phyloP scores from a whole-genome alignment of 64 coral and sea anemone species.

The Platygyra sinensis region DNA sequence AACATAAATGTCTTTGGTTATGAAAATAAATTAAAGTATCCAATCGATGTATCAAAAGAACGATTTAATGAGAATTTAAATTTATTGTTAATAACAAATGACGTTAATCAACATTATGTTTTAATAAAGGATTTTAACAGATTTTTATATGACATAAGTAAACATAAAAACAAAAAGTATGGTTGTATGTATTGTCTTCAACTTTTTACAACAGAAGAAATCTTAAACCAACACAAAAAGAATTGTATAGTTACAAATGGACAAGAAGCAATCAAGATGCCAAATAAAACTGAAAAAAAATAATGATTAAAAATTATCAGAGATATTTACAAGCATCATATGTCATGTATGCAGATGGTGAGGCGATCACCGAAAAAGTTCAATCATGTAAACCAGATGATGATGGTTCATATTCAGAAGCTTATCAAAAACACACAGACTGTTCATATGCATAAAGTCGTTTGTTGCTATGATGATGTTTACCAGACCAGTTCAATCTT shows the following conservation, averaged over 20 bases:
- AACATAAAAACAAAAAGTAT: background rate
- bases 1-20: no score
- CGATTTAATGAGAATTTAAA: background rate
- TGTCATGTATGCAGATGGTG: background rate
- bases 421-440: background rate
- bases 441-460: background rate
- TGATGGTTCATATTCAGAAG: background rate
- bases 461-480: slow-evolving; percentile 14
- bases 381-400: background rate
- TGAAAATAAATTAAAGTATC: no score
- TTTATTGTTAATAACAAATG: background rate
- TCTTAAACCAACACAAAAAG: background rate
- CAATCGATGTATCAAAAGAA: background rate
- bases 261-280: background rate
- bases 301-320: background rate
- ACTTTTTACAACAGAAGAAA: background rate
- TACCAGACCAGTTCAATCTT: background rate
- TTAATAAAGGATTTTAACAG: slow-evolving; percentile 2
- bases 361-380: background rate
- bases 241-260: background rate
- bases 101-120: background rate
- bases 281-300: background rate
- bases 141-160: background rate
- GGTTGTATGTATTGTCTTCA: background rate
- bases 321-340: background rate